Conservation (phyloP, 2,797 vertebrate species). For the Pseudocheirus occidentalis region DNA sequence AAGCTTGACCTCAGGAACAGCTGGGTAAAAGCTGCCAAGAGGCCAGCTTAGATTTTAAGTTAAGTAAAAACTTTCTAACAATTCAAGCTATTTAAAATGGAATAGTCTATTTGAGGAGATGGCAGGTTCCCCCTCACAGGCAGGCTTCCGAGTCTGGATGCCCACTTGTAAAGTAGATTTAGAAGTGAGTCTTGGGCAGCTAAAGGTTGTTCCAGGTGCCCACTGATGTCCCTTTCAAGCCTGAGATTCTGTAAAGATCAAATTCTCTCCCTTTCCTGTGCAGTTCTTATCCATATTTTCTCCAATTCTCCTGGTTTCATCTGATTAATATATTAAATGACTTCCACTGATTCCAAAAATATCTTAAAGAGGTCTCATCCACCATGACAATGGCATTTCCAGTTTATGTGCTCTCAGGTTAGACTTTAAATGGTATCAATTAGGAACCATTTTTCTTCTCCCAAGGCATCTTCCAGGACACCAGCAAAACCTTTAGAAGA, state of each 20-base stretch:
- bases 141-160: neutral
- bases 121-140: neutral
- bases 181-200: neutral
- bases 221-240: neutral
- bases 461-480: neutral
- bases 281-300: neutral
- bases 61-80: neutral
- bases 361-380: neutral
- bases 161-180: neutral
- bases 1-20: too few relatives aligned
- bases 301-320: neutral
- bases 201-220: neutral
- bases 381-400: neutral
- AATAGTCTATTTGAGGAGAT: neutral
- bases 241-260: neutral
- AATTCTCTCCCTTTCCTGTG: neutral
- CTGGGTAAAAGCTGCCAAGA: neutral
- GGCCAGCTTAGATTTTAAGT: neutral
- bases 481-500: neutral
- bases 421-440: neutral
- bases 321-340: neutral
- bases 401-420: neutral
- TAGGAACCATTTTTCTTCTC: neutral
- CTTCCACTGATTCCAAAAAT: neutral
- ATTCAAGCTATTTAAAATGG: neutral